Base-by-base conservation (phyloP, 2,888 invertebrate genomes). In the Gymnoscelis rufifasciata region DNA sequence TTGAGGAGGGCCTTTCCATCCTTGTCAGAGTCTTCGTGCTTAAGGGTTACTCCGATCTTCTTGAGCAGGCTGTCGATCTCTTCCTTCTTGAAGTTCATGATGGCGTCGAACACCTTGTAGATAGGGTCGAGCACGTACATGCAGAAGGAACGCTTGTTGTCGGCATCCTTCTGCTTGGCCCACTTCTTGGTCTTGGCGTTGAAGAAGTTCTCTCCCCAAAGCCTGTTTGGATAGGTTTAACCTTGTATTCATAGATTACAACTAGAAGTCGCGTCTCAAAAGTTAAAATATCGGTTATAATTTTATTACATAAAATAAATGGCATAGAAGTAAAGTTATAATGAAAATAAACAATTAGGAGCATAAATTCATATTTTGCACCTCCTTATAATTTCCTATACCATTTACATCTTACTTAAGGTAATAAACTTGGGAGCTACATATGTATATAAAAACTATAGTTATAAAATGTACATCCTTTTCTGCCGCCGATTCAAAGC, bases 181-280 rank as follows among this genome's bases (percentile, higher is more conserved):
- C 99, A 99, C 83, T 99, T 99, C 94, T 98, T 99, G 57, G 97
- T 97, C 76, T 95, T 94, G 54, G 94, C 90, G 68, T 98, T 97
- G 91, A 98, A 99, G 93, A 98, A 99, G 86, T 98, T 98, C 87
- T 99, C 99, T 72, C 99, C 99, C 99, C 99, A 99, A 50, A 96
- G 89, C 77, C 90, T 89, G 57, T 13, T 3, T 19, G 5, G 5
- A 19, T 2, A 19, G 3, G 5, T 19, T 19, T 3, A 3, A 19
- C 3, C 2, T 19, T 19, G 2, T 19, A 3, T 3, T 19, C 19
- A 19, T 19, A n/a, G n/a, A n/a, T n/a, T n/a, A n/a, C n/a, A n/a
- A n/a, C n/a, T n/a, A n/a, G n/a, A n/a, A n/a, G n/a, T n/a, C n/a
- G n/a, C n/a, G n/a, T n/a, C n/a, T n/a, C n/a, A n/a, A n/a, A n/a